phyloP scores from a whole-genome alignment of 2,113 vertebrate species.

The Scomber scombrus region DNA sequence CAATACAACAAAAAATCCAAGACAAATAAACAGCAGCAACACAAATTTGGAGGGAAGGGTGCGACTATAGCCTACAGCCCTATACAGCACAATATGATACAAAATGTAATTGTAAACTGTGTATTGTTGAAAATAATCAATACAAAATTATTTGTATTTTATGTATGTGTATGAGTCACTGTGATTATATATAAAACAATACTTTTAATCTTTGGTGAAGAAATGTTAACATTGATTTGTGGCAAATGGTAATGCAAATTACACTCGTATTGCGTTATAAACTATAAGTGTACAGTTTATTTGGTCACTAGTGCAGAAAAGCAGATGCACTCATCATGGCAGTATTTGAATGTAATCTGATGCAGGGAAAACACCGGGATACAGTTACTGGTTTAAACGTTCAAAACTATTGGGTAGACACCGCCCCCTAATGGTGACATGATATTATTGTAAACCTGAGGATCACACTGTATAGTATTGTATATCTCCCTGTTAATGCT shows the following conservation, averaged over 20 bases:
- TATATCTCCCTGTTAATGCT: background rate
- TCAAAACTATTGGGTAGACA: constrained; percentile 14
- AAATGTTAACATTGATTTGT: too few species aligned
- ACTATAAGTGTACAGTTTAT: background rate
- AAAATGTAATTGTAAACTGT: background rate
- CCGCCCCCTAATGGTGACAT: constrained; percentile 58
- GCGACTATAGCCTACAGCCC: background rate
- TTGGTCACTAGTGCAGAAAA: background rate
- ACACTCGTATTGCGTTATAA: background rate
- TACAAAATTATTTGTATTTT: background rate
- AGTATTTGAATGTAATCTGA: constrained; percentile 49
- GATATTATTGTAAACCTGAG: background rate
- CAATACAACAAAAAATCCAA: too few species aligned
- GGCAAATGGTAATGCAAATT: too few species aligned
- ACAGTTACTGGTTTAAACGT: background rate
- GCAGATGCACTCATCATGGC: background rate
- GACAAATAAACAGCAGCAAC: background rate
- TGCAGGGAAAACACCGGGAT: constrained; percentile 32
- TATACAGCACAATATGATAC: background rate
- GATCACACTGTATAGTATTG: background rate
- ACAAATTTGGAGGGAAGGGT: background rate
- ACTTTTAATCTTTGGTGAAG: too few species aligned
- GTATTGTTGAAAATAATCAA: background rate
- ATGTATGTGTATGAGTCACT: background rate
- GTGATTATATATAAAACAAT: too few species aligned